Evolutionary conservation across 2,888 invertebrate species (phyloP).

Genomic region (Sericinus montela): DNA sequence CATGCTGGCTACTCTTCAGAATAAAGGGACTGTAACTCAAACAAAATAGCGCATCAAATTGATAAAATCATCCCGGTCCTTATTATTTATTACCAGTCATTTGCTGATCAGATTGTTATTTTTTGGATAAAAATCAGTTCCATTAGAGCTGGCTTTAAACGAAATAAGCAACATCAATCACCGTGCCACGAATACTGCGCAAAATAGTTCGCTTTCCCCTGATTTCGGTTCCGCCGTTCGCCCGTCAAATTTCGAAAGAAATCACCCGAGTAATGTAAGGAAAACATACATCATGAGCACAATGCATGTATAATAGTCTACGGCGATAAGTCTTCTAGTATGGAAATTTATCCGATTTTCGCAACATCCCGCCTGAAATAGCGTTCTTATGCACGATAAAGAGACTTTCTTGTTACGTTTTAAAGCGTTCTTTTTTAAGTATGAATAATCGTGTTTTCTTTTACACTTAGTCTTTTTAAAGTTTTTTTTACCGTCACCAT

Average conservation of each 20-base stretch:
- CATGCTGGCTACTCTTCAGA: too few species aligned
- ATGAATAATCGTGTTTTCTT: too few species aligned
- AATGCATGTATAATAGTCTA: constrained; percentile 61
- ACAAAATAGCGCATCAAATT: background rate
- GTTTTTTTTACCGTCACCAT: too few species aligned
- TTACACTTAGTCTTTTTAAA: too few species aligned
- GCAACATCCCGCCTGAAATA: constrained; percentile 60
- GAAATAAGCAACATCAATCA: constrained; percentile 58
- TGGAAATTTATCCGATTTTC: constrained; percentile 64
- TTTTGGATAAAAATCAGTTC: constrained; percentile 18
- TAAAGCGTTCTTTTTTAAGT: background rate
- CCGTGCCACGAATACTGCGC: constrained; percentile 45
- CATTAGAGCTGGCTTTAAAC: constrained; percentile 27
- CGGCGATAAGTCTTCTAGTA: constrained; percentile 49
- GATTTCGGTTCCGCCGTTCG: constrained; percentile 25
- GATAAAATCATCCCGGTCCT: background rate
- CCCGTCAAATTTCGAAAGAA: constrained; percentile 54
- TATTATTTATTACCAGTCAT: constrained; percentile 3
- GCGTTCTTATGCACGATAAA: constrained; percentile 46
- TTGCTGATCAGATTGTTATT: constrained; percentile 10
- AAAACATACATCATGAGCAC: constrained; percentile 71
- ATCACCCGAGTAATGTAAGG: constrained; percentile 53
- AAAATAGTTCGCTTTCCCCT: constrained; percentile 46
- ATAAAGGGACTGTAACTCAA: background rate
- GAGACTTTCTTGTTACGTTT: constrained; percentile 21